These are phyloP conservation scores for Dolichotis patagonum DNA, from an alignment of 2,113 vertebrate genomes.

Conservation along the genomic window DNA sequence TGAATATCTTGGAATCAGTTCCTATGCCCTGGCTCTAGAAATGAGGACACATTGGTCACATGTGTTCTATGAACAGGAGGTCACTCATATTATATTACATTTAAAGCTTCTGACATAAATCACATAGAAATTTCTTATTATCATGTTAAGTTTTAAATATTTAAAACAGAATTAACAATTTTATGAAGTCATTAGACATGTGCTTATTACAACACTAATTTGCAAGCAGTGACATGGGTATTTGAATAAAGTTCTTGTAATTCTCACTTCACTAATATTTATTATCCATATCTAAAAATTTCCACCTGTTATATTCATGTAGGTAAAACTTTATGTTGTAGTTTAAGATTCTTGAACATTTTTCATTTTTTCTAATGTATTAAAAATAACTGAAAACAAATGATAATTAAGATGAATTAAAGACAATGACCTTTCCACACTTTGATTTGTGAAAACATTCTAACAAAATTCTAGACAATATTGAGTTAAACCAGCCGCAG, in stretches of 20 bases:
- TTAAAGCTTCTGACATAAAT: constrained; percentile 6
- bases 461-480: background rate
- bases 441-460: constrained; percentile 42
- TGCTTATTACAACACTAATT: background rate
- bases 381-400: background rate
- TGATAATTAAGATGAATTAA: background rate
- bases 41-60: background rate
- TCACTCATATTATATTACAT: background rate
- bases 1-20: background rate
- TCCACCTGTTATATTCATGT: background rate
- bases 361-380: background rate
- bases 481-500: background rate
- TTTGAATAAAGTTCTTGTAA: background rate
- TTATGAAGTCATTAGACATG: background rate
- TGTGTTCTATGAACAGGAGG: background rate
- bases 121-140: background rate
- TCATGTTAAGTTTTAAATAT: background rate
- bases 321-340: background rate
- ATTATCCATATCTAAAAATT: background rate
- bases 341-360: background rate
- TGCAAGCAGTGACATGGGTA: background rate
- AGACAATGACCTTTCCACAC: background rate
- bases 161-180: background rate
- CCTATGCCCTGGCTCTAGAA: background rate
- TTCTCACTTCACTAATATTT: background rate